Evolutionary conservation across 1,140 invertebrate species (phyloP), one percentile per base, ranked within the genome.

Genomic region (Megalopta genalis): DNA sequence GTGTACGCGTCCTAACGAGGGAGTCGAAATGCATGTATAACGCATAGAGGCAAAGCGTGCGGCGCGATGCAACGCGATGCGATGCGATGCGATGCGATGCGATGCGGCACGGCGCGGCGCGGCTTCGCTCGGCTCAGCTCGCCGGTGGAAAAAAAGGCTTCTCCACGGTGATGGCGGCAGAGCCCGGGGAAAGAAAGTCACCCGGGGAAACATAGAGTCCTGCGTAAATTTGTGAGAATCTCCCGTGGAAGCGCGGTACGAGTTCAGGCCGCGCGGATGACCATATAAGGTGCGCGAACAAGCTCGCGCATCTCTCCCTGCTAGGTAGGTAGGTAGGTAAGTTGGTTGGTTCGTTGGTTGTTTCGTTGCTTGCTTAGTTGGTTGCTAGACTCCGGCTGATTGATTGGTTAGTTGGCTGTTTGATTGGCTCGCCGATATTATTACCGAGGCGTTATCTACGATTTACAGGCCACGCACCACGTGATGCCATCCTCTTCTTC

Each of bases 211-310:
- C 69, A 62, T 76, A 78, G 67, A 78, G 71, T 73, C 80, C 83
- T 85, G 89, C 88, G 87, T 88, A 89, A 91, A 90, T 90, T 91
- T 90, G 90, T 90, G 89, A 91, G 89, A 90, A 90, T 89, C 85
- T 91, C 87, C 90, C 90, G 86, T 87, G 86, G 87, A 88, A 88
- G 87, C 86, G 77, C 79, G 64, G 72, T 77, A 76, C 87, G 87
- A 89, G 88, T 86, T 90, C 83, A 90, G 84, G 82, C 88, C 81
- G 87, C 83, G 86, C 84, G 85, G 90, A 91, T 92, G 87, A 72
- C 91, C 91, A 90, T 92, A 92, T 92, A 92, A 91, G 91, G 91
- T 88, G 90, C 91, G 91, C 84, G 78, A 75, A 84, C 84, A 86
- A 91, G 87, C 89, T 91, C 89, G 91, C 89, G 90, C 89, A 92